Base-by-base conservation (phyloP, 1,140 invertebrate species). In the Teleogryllus occipitalis region DNA sequence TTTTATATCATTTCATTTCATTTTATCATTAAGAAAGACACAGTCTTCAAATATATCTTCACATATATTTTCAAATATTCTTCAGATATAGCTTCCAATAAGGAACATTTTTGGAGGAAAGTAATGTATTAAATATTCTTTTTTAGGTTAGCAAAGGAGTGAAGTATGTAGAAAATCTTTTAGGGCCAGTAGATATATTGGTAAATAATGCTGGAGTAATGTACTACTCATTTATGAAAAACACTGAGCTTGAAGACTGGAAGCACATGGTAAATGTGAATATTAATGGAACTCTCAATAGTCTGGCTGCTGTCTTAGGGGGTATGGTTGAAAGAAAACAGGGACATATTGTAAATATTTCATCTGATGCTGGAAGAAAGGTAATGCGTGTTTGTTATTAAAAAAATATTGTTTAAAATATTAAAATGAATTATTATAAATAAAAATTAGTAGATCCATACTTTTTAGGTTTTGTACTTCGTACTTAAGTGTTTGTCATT, bases 161-260 rank as follows among this genome's bases (percentile, higher is more conserved):
- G 76, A 27, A 72, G 72, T 74, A 81, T 47, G 72, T 83, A 48
- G 81, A 82, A 79, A n/a, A 76, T 7, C 74, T 49, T 10, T 54
- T 83, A 22, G 83, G 83, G 12, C 81, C 80, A n/a, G 80, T 83
- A 12, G 82, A 83, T 54, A 79, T 84, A 12, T 54, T 84, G 72
- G 78, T 84, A 7, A 84, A 83, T 74, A 83, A 83, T 79, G 83
- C 83, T 27, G 83, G 83, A 18, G 77, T 83, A 5, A 83, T 84
- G 83, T 83, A 82, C 76, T 84, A 83, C 77, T 81, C 82, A 7
- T 27, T 82, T 15, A 82, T 83, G 81, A 81, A 82, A 21, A 83
- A 83, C 49, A 80, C 54, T 27, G 49, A 81, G 39, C n/a, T 82
- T 8, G 73, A 82, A 7, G 76, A 83, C 74, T 84, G 83, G 83